Base-by-base conservation (phyloP, 2,888 invertebrate genomes). In the Matsumyia berberina region DNA sequence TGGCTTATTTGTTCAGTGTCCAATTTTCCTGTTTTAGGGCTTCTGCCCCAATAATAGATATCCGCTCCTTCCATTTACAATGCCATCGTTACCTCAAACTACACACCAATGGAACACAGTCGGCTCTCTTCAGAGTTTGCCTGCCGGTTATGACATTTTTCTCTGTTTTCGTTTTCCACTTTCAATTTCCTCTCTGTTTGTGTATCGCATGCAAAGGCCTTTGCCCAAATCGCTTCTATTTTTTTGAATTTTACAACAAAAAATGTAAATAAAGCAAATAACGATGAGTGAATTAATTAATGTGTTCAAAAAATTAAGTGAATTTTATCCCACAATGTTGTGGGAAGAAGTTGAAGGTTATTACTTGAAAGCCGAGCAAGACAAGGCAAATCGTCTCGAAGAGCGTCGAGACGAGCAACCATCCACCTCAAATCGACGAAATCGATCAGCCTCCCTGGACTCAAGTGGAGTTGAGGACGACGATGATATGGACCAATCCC, bases 311-410 rank as follows among this genome's bases (percentile, higher is more conserved):
- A 89, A 89, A 80, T 86, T 91, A 39, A 89, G 88, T 72, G 86
- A 87, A 55, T 88, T 87, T 66, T 91, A 88, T 62, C 64, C 73
- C 5, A 69, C 87, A 9, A 58, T 91, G 37, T 67, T 86, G n/a
- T 91, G 90, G 90, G 88, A 89, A 19, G 76, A 90, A 78, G 86
- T 91, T 2, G 90, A 91, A 86, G 88, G 66, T 33, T 72, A 86
- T 15, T 88, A 77, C 58, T 87, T 76, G 51, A 79, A 70, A 17
- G 73, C 73, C 7, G 39, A 37, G 11, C 83, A 81, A 76, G 58
- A 62, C 0, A 19, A 44, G 9, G 33, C 1, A 2, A 4, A 19
- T 4, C 33, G 7, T 2, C 1, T 15, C 6, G 15, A n/a, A 35
- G 8, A 24, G 24, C 6, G 0, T 3, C 9, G n/a, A 6, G 2